Evolutionary conservation across 2,888 invertebrate species (phyloP).

Genomic region (Drosophila sordidapex): DNA sequence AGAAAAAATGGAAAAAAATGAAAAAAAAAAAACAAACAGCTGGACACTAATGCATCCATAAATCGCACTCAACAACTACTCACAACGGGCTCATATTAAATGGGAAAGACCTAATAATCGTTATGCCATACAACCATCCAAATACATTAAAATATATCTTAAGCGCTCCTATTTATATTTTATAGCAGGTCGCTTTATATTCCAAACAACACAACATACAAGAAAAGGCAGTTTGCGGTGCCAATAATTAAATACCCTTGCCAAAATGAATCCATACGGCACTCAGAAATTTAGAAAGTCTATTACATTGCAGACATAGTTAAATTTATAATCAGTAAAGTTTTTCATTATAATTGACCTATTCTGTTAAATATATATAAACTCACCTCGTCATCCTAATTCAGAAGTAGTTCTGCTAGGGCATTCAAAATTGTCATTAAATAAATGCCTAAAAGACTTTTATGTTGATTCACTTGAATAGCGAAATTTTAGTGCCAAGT

Average conservation of each 20-base stretch:
- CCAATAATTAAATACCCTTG: constrained; percentile 23
- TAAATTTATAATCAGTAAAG: background rate
- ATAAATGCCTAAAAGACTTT: constrained; percentile 54
- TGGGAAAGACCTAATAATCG: constrained; percentile 15
- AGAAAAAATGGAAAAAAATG: constrained; percentile 5
- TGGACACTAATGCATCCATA: constrained; percentile 71
- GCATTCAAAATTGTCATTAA: constrained; percentile 40
- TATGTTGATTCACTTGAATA: constrained; percentile 50
- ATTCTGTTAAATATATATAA: background rate
- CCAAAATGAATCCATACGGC: background rate
- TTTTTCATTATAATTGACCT: background rate
- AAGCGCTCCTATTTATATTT: constrained; percentile 57
- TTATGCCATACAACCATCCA: constrained; percentile 13
- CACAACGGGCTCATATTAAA: constrained; percentile 20
- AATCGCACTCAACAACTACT: constrained; percentile 41
- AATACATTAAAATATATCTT: constrained; percentile 56
- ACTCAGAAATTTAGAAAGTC: background rate
- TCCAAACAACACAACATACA: background rate
- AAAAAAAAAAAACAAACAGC: constrained; percentile 31
- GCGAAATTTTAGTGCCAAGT: constrained; percentile 45
- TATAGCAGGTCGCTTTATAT: constrained; percentile 44
- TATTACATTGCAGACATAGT: background rate
- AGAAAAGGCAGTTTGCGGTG: background rate
- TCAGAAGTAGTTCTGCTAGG: background rate
- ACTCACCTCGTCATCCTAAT: background rate